Conservation (phyloP, 2,797 vertebrate genomes). For the Pseudochirops cupreus region DNA sequence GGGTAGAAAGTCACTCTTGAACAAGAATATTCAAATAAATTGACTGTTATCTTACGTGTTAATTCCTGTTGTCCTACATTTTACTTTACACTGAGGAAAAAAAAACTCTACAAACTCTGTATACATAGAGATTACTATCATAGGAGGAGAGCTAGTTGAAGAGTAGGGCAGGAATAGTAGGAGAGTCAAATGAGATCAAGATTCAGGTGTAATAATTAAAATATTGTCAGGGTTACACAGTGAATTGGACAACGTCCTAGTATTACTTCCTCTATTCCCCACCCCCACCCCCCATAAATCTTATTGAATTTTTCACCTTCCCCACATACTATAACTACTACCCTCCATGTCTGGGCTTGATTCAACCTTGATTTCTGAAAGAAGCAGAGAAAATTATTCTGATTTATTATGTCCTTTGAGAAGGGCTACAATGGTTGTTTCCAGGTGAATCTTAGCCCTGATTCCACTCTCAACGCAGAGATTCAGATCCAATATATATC, state of each 20-base stretch:
- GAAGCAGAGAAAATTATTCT: not conserved
- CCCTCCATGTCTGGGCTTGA: not conserved
- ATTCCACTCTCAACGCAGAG: not conserved
- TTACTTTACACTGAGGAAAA: not conserved
- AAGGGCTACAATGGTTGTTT: not conserved
- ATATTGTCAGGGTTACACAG: not conserved
- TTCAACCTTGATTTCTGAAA: not conserved
- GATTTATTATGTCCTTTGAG: not conserved
- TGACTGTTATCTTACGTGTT: constrained; percentile 31
- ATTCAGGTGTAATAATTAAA: not conserved
- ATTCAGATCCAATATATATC: not conserved
- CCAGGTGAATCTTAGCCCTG: not conserved
- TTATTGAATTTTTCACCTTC: not conserved
- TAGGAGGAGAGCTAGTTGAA: not conserved
- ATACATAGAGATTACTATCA: not conserved
- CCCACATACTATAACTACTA: not conserved
- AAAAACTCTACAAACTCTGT: not conserved
- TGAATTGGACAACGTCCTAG: not conserved
- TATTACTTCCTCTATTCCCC: not conserved
- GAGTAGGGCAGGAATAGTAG: not conserved
- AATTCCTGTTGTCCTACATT: not conserved
- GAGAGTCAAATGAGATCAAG: not conserved
- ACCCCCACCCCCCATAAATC: not conserved
- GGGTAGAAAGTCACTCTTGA: not conserved
- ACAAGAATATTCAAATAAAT: constrained; percentile 51